Conservation (phyloP, 1,140 invertebrate species). For the Pseudomyrmex concolor region DNA sequence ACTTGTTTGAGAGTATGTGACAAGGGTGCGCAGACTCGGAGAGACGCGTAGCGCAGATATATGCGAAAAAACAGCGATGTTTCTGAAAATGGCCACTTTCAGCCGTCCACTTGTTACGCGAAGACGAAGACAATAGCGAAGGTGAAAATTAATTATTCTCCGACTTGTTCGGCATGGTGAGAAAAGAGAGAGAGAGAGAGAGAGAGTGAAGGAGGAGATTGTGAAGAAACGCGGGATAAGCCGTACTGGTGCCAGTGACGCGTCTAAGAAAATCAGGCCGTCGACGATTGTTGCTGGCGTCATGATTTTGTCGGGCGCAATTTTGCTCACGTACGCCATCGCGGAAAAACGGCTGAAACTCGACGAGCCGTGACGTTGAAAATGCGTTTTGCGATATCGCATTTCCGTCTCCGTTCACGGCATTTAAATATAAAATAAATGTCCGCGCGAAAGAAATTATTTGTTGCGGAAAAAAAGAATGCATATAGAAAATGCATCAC, state of each 20-base stretch:
- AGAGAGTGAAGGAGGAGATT: constrained; percentile 10
- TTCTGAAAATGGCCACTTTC: constrained; percentile 21
- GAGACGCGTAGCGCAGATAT: neutral
- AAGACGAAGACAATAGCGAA: constrained; percentile 48
- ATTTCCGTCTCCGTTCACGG: neutral
- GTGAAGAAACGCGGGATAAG: constrained; percentile 31
- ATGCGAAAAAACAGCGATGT: constrained; percentile 24
- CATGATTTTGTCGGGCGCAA: constrained; percentile 51
- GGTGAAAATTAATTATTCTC: constrained; percentile 48
- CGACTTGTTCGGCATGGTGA: neutral
- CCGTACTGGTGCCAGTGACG: constrained; percentile 33
- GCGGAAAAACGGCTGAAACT: constrained; percentile 13
- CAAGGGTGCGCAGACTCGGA: neutral
- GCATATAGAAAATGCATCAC: neutral
- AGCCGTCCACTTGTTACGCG: constrained; percentile 52
- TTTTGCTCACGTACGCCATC: constrained; percentile 45
- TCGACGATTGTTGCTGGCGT: constrained; percentile 36
- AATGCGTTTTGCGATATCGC: constrained; percentile 37
- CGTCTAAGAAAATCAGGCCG: constrained; percentile 48
- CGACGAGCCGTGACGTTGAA: constrained; percentile 33
- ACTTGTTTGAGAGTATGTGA: neutral
- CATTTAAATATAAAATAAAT: constrained; percentile 51
- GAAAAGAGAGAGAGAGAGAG: neutral
- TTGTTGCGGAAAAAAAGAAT: neutral
- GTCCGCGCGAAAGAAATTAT: constrained; percentile 9